Percentiles rank a stretch among this genome's conserved stretches.
Conservation (phyloP, 92 coral and sea anemone species). For the Meandrina meandrites region DNA sequence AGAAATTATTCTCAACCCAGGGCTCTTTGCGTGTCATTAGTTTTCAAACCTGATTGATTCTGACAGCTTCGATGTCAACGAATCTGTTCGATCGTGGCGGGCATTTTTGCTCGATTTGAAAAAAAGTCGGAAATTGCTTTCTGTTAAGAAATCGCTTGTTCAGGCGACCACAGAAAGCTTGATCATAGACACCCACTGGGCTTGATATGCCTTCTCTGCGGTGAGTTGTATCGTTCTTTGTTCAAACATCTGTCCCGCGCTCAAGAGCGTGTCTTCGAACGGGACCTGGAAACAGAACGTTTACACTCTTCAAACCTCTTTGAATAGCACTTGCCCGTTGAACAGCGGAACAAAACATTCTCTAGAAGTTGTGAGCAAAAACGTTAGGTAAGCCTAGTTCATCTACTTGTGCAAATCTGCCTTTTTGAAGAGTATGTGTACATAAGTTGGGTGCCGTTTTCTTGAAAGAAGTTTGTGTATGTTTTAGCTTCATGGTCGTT, state of each 20-base stretch:
- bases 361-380: neutral
- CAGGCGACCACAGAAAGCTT: neutral
- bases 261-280: conserved; percentile 51
- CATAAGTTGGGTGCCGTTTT: neutral
- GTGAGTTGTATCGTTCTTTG: conserved; percentile 26
- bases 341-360: conserved; percentile 26
- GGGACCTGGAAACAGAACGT: conserved; percentile 33
- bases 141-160: neutral
- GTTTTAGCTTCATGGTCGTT: neutral
- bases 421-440: neutral
- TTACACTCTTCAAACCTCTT: conserved; percentile 26
- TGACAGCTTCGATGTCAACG: conserved; percentile 52
- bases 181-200: conserved; percentile 3
- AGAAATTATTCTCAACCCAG: conserved; percentile 12
- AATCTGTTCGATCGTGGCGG: conserved; percentile 51
- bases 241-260: conserved; percentile 37
- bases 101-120: conserved; percentile 36
- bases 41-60: conserved; percentile 49
- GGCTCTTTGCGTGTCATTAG: neutral
- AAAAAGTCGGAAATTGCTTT: neutral
- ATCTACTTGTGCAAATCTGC: neutral
- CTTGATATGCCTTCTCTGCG: conserved; percentile 9
- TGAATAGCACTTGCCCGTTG: conserved; percentile 22
- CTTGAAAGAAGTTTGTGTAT: neutral
- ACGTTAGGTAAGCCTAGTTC: conserved; percentile 14